Conservation (phyloP, 1,140 invertebrate species). For the Rhopalosiphum padi region DNA sequence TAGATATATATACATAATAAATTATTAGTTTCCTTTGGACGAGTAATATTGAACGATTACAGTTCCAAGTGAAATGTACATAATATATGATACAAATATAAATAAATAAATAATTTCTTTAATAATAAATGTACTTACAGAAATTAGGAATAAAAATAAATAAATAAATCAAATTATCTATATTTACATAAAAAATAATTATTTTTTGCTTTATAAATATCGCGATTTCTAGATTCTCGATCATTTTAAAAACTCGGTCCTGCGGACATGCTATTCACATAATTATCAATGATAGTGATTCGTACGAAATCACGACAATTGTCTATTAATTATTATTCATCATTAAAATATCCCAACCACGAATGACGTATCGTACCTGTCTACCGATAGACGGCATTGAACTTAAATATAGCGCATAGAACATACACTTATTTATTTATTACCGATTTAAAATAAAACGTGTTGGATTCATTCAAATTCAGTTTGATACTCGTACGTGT, state of each 20-base stretch:
- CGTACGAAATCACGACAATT: background rate
- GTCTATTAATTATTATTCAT: background rate
- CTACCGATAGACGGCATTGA: too few relatives aligned
- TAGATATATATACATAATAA: background rate
- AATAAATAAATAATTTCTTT: background rate
- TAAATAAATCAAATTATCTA: background rate
- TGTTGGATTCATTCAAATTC: slow-evolving; percentile 40
- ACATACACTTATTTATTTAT: background rate
- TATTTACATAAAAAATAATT: background rate
- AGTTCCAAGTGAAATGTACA: background rate
- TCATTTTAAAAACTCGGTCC: background rate
- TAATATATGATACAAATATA: background rate
- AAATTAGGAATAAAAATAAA: background rate
- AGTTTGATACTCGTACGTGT: slow-evolving; percentile 57
- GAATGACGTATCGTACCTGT: too few relatives aligned
- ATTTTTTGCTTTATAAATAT: background rate
- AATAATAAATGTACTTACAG: background rate
- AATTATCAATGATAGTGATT: background rate
- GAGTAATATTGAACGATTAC: background rate
- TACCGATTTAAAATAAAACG: background rate
- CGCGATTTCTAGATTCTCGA: background rate
- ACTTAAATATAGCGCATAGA: background rate
- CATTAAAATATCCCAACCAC: too few relatives aligned
- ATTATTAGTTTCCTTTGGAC: slow-evolving; percentile 2
- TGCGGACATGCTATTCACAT: background rate